A percentile compares a stretch with the other conserved stretches of the same genome.
Evolutionary conservation across 2,888 invertebrate genomes (phyloP).

Genomic region (Napeogenes sylphis): DNA sequence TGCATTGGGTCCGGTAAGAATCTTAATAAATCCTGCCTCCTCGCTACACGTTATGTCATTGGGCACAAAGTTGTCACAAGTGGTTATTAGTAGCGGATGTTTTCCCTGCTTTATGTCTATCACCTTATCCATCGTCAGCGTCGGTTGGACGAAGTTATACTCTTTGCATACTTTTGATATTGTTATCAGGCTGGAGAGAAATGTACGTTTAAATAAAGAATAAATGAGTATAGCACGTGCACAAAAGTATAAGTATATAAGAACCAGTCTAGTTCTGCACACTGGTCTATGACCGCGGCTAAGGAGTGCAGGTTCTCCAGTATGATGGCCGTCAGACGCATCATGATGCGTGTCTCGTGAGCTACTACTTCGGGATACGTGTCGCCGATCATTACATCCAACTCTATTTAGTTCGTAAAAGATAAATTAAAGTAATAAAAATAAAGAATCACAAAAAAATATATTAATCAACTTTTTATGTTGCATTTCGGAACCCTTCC

Average conservation of each 20-base stretch:
- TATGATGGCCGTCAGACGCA: constrained; percentile 80
- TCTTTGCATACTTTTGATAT: constrained; percentile 82
- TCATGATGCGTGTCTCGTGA: constrained; percentile 87
- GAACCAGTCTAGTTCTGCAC: constrained; percentile 84
- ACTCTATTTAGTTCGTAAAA: constrained; percentile 61
- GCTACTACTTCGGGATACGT: constrained; percentile 87
- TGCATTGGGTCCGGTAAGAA: constrained; percentile 93
- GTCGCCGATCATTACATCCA: constrained; percentile 88
- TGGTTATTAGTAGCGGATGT: constrained; percentile 87
- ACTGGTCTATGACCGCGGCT: constrained; percentile 75
- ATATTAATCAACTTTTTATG: too few species aligned
- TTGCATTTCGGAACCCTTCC: too few species aligned
- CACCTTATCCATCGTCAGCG: constrained; percentile 73
- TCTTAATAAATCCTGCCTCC: constrained; percentile 79
- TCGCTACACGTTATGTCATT: constrained; percentile 82
- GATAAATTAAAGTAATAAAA: too few species aligned
- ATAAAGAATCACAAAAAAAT: too few species aligned
- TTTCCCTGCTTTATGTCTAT: constrained; percentile 82
- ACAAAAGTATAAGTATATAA: neutral
- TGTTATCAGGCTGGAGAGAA: constrained; percentile 78
- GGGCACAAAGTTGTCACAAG: constrained; percentile 82
- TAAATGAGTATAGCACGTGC: neutral
- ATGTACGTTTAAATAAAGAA: neutral
- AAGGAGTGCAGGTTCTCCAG: constrained; percentile 77
- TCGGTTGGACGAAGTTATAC: constrained; percentile 81